Percentiles rank a stretch among this genome's conserved stretches.
Conservation (phyloP, 2,888 invertebrate genomes). For the Drosophila ezoana region DNA sequence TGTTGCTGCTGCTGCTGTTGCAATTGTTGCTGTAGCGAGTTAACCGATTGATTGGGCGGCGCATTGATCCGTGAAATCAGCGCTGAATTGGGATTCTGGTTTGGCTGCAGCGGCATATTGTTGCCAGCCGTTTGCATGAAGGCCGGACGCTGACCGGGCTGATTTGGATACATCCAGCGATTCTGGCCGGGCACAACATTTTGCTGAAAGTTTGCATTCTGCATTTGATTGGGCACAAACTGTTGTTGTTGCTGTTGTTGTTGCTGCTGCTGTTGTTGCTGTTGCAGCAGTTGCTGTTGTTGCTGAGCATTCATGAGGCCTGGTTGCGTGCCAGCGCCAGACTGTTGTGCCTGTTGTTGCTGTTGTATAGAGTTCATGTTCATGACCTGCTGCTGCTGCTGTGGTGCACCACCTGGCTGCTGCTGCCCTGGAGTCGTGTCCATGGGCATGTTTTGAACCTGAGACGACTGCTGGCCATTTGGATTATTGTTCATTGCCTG, state of each 20-base stretch:
- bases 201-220: slow-evolving; percentile 81
- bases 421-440: slow-evolving; percentile 65
- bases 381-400: slow-evolving; percentile 76
- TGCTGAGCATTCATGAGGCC: slow-evolving; percentile 64
- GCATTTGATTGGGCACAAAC: slow-evolving; percentile 74
- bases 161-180: slow-evolving; percentile 81
- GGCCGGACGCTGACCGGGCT: slow-evolving; percentile 70
- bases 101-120: slow-evolving; percentile 65
- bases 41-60: slow-evolving; percentile 85
- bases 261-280: slow-evolving; percentile 66
- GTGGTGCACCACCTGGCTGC: slow-evolving; percentile 54
- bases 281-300: slow-evolving; percentile 64
- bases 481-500: slow-evolving; percentile 58
- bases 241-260: slow-evolving; percentile 69
- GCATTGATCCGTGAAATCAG: slow-evolving; percentile 88
- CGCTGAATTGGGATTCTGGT: slow-evolving; percentile 86
- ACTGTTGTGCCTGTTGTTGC: slow-evolving; percentile 43
- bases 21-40: slow-evolving; percentile 80
- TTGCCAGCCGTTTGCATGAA: slow-evolving; percentile 70
- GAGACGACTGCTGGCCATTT: slow-evolving; percentile 52
- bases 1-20: slow-evolving; percentile 74
- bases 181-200: slow-evolving; percentile 78
- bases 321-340: slow-evolving; percentile 48
- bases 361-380: slow-evolving; percentile 73
- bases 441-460: slow-evolving; percentile 57